These are phyloP conservation scores for Leucosticte australis DNA, from an alignment of 2,113 vertebrate species.

Conservation along the genomic window DNA sequence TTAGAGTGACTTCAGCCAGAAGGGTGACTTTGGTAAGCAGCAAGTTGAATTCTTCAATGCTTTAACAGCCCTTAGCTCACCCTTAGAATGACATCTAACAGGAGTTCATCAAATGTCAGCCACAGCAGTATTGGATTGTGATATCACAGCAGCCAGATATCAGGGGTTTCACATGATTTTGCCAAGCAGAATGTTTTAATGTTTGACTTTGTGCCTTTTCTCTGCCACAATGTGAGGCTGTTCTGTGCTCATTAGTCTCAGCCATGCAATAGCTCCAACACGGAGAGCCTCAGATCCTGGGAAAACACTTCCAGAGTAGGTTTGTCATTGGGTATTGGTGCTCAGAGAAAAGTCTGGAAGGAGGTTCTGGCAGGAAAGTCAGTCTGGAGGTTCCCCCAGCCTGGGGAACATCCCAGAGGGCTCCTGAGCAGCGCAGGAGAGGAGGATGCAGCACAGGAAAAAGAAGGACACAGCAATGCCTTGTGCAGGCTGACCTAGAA, in stretches of 20 bases:
- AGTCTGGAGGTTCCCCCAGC: neutral
- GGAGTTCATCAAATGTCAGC: neutral
- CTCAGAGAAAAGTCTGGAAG: neutral
- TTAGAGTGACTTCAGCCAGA: neutral
- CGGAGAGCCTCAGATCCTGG: rapidly evolving
- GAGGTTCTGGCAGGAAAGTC: neutral
- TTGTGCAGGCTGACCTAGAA: neutral
- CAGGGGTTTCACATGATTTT: neutral
- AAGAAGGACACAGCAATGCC: neutral
- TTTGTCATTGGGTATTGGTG: rapidly evolving
- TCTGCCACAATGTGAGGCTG: rapidly evolving
- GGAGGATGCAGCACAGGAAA: neutral
- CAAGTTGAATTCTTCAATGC: neutral
- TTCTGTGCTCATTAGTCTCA: rapidly evolving
- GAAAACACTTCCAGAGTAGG: rapidly evolving
- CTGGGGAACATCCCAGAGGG: neutral
- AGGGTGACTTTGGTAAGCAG: neutral
- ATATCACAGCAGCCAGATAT: neutral
- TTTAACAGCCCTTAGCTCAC: neutral
- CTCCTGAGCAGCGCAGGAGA: rapidly evolving
- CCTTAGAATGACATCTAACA: neutral
- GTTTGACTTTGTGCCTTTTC: neutral
- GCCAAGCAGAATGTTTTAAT: neutral
- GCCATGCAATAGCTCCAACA: rapidly evolving
- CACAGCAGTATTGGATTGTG: neutral